Base-by-base conservation (phyloP, 2,888 invertebrate genomes). In the Tribolium freemani region DNA sequence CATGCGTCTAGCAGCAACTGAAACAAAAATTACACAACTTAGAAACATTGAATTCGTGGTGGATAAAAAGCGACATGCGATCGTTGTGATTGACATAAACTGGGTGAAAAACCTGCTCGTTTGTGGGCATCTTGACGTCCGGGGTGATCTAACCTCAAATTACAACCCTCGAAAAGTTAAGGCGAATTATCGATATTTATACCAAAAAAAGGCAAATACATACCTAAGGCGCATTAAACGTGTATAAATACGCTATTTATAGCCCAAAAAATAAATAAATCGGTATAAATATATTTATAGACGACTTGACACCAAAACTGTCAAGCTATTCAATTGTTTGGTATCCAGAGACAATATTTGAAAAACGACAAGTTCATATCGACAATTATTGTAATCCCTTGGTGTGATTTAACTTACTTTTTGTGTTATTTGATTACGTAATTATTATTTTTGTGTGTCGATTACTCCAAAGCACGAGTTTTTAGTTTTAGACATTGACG, bases 1-100 rank as follows among this genome's bases (percentile, higher is more conserved):
- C 81, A 80, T 81, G 81, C 80, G 73, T 78, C 78, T 80, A 77
- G 16, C 26, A 26, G 81, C 79, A 83, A 83, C 84, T 84, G 84
- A 83, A 84, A 84, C 80, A 82, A 78, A 77, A 72, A 61, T 68
- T 5, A 50, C 30, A 11, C 16, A 58, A 70, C 54, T 61, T 54
- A 46, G 45, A 61, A 53, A 48, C 20, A 60, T 46, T 63, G 6
- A 31, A 5, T 8, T 10, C n/a, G 13, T 31, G 2, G 11, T 60
- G 11, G 16, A 16, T 51, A 51, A 54, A 56, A 66, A 66, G 66
- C 66, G 6, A 56, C 81, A 80, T 81, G 81, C 79, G 53, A 56
- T 38, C 45, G 53, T 8, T 30, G 57, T 67, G 31, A 20, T 48
- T 38, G 10, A 66, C 44, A 70, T 10, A 48, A 63, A 38, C 26